Base-by-base conservation (phyloP, 2,888 invertebrate species). In the Thecophora atra region DNA sequence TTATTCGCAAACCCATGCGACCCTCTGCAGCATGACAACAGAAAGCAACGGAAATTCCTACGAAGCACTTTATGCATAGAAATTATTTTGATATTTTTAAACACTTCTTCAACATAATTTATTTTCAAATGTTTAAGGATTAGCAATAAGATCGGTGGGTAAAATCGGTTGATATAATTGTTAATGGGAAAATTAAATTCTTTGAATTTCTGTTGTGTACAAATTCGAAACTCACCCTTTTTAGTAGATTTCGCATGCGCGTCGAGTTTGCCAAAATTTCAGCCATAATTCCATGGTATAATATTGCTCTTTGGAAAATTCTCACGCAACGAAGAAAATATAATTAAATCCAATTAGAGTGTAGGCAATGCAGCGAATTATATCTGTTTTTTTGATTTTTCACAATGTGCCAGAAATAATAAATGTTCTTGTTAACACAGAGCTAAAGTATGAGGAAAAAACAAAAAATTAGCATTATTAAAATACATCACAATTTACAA, bases 401-500 rank as follows among this genome's bases (percentile, higher is more conserved):
- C 64, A 64, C 24, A 64, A 42, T 47, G 13, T 42, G 21, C 24
- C 47, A 64, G 47, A 42, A 51, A 26, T 66, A 1, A 67, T 37
- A 37, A 64, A 19, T 67, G 54, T 67, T 54, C 30, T 56, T 67
- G 67, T 67, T 37, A 67, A 67, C 30, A 54, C 37, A 67, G 37
- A 67, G 54, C 67, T 54, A 54, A 21, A 54, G 42, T n/a, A 30
- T 21, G 37, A 52, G 37, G 21, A 19, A 11, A 21, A 54, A 37
- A 67, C 30, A 26, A 51, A 66, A 17, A 2, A 47, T 8, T 21
- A 19, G 13, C 21, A 56, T 28, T 5, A 26, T 17, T 17, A 13
- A 30, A 4, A 28, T n/a, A 21, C 52, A 52, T 15, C 13, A 52
- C n/a, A 17, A 1, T 52, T 1, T 6, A 7, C 13, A 52, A 52